Base-by-base conservation (phyloP, 2,888 invertebrate species). In the Ptychoptera albimana region DNA sequence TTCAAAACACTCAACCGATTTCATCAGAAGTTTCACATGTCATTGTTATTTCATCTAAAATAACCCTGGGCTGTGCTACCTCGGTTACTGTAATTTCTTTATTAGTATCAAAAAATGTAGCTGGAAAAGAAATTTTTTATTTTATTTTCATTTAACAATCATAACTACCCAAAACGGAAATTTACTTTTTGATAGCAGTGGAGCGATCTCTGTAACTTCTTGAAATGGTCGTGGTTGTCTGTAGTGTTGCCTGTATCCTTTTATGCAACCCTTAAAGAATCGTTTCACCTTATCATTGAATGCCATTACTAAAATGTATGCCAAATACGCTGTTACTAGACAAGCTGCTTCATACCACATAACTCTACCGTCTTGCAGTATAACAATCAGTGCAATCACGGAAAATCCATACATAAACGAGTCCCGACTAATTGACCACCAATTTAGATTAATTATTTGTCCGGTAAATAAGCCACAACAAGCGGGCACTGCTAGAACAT, bases 341-440 rank as follows among this genome's bases (percentile, higher is more conserved):
- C 77, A 63, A 32, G 79, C 59, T 7, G 82, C 82, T 66, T 86
- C 85, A 59, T 77, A 80, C 78, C 85, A 81, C 59, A 78, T 74
- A 50, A 87, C 72, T 55, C 65, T 69, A 55, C 79, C 79, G 55
- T 86, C 86, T 34, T 75, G 67, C 35, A 87, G 66, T 10, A 79
- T 74, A 42, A 74, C 59, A 50, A 84, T 79, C 14, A 86, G 70
- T 3, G 78, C 69, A 23, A 79, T 61, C 23, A 86, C 82, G 2
- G 83, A 75, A 32, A 82, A 59, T 2, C 75, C 75, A 56, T 85
- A 85, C 66, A 80, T 79, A 48, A 77, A 54, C 55, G 79, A 76
- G 60, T 86, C 84, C 45, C 86, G 69, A 8, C 77, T 77, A 42
- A 86, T 72, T 2, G 85, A 78, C 80, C 80, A 84, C 81, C 81